phyloP scores from a whole-genome alignment of 2,113 vertebrate species.

The Lathamus discolor region DNA sequence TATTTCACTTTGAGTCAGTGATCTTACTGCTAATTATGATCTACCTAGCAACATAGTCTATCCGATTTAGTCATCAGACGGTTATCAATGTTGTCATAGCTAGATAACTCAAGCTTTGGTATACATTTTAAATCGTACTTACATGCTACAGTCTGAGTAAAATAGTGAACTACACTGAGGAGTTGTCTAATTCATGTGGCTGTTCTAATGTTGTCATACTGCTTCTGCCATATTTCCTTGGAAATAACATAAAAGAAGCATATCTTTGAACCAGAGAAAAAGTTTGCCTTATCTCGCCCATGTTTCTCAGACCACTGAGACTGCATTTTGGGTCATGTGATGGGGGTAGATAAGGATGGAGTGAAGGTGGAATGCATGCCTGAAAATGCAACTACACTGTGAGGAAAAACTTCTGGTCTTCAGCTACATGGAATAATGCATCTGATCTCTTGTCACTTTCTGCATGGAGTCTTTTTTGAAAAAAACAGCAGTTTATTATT shows the following conservation, averaged over 20 bases:
- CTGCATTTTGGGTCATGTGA: not conserved
- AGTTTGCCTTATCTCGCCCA: not conserved
- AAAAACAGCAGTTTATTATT: not conserved
- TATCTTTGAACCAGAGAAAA: not conserved
- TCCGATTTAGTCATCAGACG: not conserved
- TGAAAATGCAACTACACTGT: not conserved
- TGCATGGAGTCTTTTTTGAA: not conserved
- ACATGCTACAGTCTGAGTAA: not conserved
- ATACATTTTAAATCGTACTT: not conserved
- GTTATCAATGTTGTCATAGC: not conserved
- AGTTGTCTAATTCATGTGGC: not conserved
- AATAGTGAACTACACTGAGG: not conserved
- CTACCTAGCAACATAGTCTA: not conserved
- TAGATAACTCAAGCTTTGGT: not conserved
- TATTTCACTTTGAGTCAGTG: not conserved
- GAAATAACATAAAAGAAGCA: not conserved
- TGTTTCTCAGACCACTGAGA: not conserved
- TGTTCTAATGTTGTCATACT: not conserved
- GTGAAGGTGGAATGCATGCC: rapidly evolving
- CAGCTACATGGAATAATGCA: not conserved
- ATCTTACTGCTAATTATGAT: not conserved
- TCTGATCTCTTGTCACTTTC: not conserved
- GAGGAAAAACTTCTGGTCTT: not conserved
- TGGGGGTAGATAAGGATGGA: not conserved
- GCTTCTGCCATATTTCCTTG: not conserved